These are phyloP conservation scores for Pammene fasciana DNA, from an alignment of 2,888 invertebrate species.

Conservation along the genomic window DNA sequence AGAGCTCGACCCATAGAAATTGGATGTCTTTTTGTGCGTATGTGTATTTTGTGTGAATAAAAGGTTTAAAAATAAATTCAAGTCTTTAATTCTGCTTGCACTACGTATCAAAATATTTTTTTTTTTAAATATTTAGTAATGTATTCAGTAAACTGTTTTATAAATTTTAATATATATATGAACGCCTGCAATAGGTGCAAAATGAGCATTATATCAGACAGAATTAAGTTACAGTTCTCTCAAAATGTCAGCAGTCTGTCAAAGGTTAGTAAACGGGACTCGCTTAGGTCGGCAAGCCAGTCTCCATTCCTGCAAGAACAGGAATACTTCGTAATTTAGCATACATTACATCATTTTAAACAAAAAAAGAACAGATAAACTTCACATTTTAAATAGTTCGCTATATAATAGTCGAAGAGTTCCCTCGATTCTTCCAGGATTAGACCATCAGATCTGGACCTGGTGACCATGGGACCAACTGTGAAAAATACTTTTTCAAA, in stretches of 20 bases:
- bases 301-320: neutral
- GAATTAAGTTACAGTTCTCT: neutral
- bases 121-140: neutral
- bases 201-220: neutral
- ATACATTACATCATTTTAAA: too few relatives aligned
- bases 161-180: neutral
- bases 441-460: too few relatives aligned
- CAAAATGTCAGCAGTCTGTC: slow-evolving; percentile 18
- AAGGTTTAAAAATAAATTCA: slow-evolving; percentile 19
- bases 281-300: neutral
- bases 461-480: too few relatives aligned
- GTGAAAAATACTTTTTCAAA: too few relatives aligned
- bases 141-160: neutral
- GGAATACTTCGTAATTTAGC: too few relatives aligned
- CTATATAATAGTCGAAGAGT: too few relatives aligned
- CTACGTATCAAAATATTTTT: neutral
- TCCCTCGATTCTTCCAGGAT: too few relatives aligned
- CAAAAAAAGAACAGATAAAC: too few relatives aligned
- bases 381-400: too few relatives aligned
- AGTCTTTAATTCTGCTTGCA: slow-evolving; percentile 7
- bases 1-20: slow-evolving; percentile 36
- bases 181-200: too few relatives aligned
- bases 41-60: slow-evolving; percentile 30
- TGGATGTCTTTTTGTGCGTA: slow-evolving; percentile 32
- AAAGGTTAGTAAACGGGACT: slow-evolving; percentile 25